Evolutionary conservation across 2,888 invertebrate species (phyloP).

Genomic region (Apodemia zela): DNA sequence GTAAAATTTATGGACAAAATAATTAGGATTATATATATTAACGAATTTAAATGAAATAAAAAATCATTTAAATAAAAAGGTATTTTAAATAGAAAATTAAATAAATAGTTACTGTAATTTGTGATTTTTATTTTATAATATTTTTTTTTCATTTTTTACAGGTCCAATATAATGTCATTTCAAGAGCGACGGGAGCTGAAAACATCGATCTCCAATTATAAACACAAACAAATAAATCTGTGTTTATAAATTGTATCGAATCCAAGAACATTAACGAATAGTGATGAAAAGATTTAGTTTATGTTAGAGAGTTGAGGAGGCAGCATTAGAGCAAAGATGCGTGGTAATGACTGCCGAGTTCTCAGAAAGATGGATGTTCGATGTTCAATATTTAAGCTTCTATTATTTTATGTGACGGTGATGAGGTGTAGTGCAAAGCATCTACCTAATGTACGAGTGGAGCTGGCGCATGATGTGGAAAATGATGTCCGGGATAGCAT

Average conservation of each 20-base stretch:
- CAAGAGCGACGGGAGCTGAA: constrained; percentile 52
- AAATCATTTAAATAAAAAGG: background rate
- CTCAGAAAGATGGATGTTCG: constrained; percentile 66
- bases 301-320: constrained; percentile 21
- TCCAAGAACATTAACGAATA: constrained; percentile 19
- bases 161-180: constrained; percentile 69
- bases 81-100: background rate
- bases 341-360: constrained; percentile 53
- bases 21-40: too few species aligned
- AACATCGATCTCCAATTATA: constrained; percentile 66
- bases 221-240: constrained; percentile 52
- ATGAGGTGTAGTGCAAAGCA: constrained; percentile 66
- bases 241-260: constrained; percentile 23
- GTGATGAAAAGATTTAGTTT: constrained; percentile 37
- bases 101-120: background rate
- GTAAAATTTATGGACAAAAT: too few species aligned
- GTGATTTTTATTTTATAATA: background rate
- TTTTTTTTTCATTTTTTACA: constrained; percentile 48
- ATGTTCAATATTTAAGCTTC: constrained; percentile 66
- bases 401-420: constrained; percentile 67
- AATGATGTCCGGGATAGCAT: constrained; percentile 61
- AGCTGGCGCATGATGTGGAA: constrained; percentile 38
- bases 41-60: background rate
- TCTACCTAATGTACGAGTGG: constrained; percentile 45
- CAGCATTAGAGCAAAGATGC: constrained; percentile 50